A percentile compares a stretch with the other conserved stretches of the same genome.
Evolutionary conservation across 2,888 invertebrate genomes (phyloP).

Genomic region (Myathropa florea): DNA sequence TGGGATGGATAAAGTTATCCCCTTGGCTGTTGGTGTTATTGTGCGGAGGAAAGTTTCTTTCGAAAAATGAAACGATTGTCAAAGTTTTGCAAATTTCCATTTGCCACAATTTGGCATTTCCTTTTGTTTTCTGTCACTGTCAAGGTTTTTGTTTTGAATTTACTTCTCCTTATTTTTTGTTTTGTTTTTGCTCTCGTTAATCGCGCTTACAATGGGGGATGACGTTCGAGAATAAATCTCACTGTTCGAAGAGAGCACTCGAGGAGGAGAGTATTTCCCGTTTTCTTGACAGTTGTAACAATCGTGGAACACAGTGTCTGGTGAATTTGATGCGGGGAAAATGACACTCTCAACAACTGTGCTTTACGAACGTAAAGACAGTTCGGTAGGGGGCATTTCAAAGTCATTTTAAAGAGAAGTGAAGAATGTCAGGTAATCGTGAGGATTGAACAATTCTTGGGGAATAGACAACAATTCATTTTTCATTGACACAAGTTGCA

Average conservation of each 20-base stretch:
- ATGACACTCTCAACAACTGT: not conserved
- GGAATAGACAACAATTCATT: no score
- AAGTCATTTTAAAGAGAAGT: not conserved
- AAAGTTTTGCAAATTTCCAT: conserved; percentile 16
- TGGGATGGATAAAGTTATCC: not conserved
- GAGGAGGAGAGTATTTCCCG: not conserved
- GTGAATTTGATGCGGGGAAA: not conserved
- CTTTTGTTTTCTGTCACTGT: conserved; percentile 11
- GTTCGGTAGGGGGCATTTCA: not conserved
- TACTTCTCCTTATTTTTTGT: not conserved
- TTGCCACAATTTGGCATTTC: conserved; percentile 1
- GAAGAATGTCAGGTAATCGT: not conserved
- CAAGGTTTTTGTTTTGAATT: not conserved
- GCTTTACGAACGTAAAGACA: not conserved
- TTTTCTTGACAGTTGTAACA: not conserved
- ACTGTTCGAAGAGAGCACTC: not conserved
- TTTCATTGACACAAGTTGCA: not conserved
- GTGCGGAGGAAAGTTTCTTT: conserved; percentile 3
- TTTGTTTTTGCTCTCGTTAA: not conserved
- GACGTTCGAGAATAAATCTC: not conserved
- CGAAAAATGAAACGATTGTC: conserved; percentile 12
- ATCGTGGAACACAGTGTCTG: not conserved
- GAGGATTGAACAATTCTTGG: not conserved
- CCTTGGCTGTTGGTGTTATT: not conserved
- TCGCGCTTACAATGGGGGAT: not conserved